Evolutionary conservation across 2,797 vertebrate genomes (phyloP), one percentile per base, ranked within the genome.

Genomic region (Xenopus petersii): DNA sequence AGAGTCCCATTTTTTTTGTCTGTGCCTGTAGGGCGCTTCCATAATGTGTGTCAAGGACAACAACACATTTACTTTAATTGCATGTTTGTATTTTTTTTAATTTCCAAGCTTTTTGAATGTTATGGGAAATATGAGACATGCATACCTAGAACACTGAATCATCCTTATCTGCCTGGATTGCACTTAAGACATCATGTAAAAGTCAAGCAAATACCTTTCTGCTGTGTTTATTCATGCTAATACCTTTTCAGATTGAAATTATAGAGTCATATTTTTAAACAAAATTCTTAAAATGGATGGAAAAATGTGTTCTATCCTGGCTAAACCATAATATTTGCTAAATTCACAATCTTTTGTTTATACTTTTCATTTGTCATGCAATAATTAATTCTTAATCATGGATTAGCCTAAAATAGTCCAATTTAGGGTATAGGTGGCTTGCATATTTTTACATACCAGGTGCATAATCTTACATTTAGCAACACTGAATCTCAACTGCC

Each of bases 121-220:
- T 64, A 26, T 64, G 49, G 56, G 49, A 69, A 54, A 47, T 16
- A 24, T 63, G n/a, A 75, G 17, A 68, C 33, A 51, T 21, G 49
- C 75, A 78, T 69, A 15, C 54, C 71, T 48, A 64, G 51, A 74
- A 78, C 73, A 58, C 66, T 58, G 15, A 21, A 36, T 12, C 24
- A 36, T 33, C 9, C 49, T 73, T 64, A 71, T 61, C 70, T 67
- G 8, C 15, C 64, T 47, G 42, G 42, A 47, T n/a, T 56, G 26
- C 26, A 30, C 26, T 12, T 60, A 64, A 13, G 16, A 56, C 36
- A 49, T 30, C 46, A n/a, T 33, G 16, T 56, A 15, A 16, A 24
- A 2, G 21, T 62, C 58, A 62, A 36, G 26, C 47, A 21, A 26
- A 56, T 56, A 73, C 30, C 33, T 55, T 68, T 69, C 62, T 64